phyloP scores from a whole-genome alignment of 2,888 invertebrate species.

The Isotomurus palustris region DNA sequence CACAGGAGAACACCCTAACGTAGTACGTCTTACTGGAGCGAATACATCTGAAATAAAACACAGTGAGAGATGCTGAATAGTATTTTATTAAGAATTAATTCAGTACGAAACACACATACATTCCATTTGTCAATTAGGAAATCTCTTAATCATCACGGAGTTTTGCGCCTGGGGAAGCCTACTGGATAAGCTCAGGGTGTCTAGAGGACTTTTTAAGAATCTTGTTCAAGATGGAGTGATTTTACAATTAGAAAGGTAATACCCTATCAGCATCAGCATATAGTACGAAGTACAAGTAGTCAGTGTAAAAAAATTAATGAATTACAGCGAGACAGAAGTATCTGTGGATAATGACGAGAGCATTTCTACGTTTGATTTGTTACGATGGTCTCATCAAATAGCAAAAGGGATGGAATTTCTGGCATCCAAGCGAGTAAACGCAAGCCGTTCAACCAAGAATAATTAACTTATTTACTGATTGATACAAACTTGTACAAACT shows the following conservation, averaged over 20 bases:
- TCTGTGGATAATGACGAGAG: too few species aligned
- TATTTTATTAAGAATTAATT: not conserved
- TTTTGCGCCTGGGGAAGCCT: conserved; percentile 2
- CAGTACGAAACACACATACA: not conserved
- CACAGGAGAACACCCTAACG: not conserved
- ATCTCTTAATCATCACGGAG: not conserved
- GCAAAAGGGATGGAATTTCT: conserved; percentile 2
- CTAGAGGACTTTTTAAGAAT: not conserved
- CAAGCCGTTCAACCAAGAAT: too few species aligned
- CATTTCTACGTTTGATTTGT: not conserved
- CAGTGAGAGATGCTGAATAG: not conserved
- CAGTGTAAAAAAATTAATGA: too few species aligned
- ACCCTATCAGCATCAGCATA: too few species aligned
- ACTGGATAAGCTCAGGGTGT: not conserved
- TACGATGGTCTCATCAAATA: not conserved
- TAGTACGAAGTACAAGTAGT: too few species aligned
- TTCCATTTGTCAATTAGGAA: too few species aligned
- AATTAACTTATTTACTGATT: too few species aligned
- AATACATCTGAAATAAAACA: not conserved
- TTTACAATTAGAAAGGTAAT: too few species aligned
- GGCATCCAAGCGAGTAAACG: not conserved
- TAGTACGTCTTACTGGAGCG: not conserved
- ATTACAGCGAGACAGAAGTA: too few species aligned
- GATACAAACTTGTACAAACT: too few species aligned
- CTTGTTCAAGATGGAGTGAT: too few species aligned